Percentiles rank a stretch among this genome's conserved stretches.
Conservation (phyloP, 2,797 vertebrate genomes). For the Rhinella marina region DNA sequence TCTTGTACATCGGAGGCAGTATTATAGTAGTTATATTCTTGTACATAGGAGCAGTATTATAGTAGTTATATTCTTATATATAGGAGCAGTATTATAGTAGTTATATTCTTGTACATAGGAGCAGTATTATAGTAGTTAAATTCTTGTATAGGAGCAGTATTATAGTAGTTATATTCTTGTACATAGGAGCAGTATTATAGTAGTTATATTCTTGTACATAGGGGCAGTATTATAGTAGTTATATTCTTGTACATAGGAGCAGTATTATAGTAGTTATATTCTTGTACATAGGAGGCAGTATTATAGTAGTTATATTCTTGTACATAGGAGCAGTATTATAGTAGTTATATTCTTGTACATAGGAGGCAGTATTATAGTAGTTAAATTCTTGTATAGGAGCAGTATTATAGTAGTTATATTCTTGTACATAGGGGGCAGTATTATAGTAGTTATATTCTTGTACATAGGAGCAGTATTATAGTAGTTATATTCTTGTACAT, state of each 20-base stretch:
- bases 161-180: neutral
- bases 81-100: neutral
- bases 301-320: conserved; percentile 7
- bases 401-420: conserved; percentile 8
- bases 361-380: neutral
- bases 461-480: neutral
- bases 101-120: neutral
- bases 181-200: conserved; percentile 3
- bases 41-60: conserved; percentile 3
- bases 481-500: conserved; percentile 1
- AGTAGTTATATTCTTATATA: neutral
- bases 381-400: neutral
- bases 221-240: neutral
- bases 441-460: neutral
- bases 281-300: neutral
- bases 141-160: neutral
- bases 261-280: conserved; percentile 20
- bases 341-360: conserved; percentile 4
- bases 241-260: neutral
- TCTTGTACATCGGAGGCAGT: neutral
- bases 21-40: neutral
- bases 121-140: conserved; percentile 1
- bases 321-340: conserved; percentile 3
- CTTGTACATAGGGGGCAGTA: neutral
- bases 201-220: neutral